Percentiles rank a stretch among this genome's conserved stretches.
Evolutionary conservation across 37 sponge, comb jelly and placozoan species (phyloP).

Genomic region (Haliclona indistincta): DNA sequence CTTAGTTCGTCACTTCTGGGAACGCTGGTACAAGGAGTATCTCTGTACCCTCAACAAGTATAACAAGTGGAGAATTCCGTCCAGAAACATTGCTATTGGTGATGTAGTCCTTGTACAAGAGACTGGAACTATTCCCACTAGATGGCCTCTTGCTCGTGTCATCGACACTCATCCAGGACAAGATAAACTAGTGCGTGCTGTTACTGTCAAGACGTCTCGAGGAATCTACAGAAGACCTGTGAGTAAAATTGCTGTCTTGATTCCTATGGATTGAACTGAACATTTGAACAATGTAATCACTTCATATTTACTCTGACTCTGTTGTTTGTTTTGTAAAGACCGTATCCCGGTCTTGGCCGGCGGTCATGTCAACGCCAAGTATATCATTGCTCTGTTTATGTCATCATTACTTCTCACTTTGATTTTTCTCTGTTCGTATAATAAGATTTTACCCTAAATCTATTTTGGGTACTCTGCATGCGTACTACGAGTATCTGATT

Average conservation of each 20-base stretch:
- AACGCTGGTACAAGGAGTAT: constrained; percentile 18
- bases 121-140: background rate
- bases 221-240: constrained; percentile 24
- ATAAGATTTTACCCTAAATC: no score
- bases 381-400: no score
- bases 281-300: no score
- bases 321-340: no score
- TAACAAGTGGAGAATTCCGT: constrained; percentile 15
- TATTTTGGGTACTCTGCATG: no score
- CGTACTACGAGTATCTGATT: no score
- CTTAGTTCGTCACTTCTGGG: constrained; percentile 29
- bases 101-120: constrained; percentile 19
- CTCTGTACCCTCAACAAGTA: constrained; percentile 4
- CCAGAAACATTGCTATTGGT: constrained; percentile 4
- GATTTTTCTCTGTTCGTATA: no score
- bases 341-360: no score
- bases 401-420: no score
- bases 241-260: constrained; percentile 7
- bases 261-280: constrained; percentile 24
- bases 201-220: constrained; percentile 1
- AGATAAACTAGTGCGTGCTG: constrained; percentile 32
- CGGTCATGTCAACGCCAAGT: no score
- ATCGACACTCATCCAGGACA: constrained; percentile 22
- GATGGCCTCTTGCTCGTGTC: constrained; percentile 31
- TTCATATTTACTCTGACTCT: no score